Percentiles rank a stretch among this genome's conserved stretches.
Conservation (phyloP, 2,113 vertebrate genomes). For the Alouatta palliata region DNA sequence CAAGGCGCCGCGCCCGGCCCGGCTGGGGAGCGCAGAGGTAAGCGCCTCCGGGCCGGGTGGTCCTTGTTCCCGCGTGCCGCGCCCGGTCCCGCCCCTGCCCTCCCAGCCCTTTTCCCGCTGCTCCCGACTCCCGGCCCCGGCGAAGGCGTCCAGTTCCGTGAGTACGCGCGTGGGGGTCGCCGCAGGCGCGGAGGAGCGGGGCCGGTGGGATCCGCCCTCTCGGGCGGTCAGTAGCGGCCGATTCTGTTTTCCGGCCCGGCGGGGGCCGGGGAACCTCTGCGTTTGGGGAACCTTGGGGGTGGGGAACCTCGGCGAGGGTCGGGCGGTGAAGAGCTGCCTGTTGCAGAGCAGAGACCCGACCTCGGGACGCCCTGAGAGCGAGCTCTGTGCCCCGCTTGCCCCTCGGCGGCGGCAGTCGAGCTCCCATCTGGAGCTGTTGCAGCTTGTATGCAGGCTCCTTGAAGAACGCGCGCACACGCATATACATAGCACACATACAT, state of each 20-base stretch:
- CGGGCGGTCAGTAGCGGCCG: background rate
- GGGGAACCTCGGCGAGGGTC: background rate
- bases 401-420: background rate
- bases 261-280: too few species aligned
- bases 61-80: background rate
- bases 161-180: background rate
- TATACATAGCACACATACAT: background rate
- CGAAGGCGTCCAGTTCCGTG: background rate
- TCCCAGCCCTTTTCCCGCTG: background rate
- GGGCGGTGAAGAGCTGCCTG: background rate
- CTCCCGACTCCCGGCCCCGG: background rate
- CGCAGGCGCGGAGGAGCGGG: background rate
- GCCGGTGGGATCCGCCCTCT: background rate
- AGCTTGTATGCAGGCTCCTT: background rate
- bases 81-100: background rate
- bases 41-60: background rate
- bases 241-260: constrained; percentile 15
- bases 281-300: too few species aligned
- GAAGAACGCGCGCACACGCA: background rate
- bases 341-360: background rate
- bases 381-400: background rate
- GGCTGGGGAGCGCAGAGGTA: constrained; percentile 40
- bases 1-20: background rate
- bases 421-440: background rate
- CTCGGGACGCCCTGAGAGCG: background rate